These are phyloP conservation scores for Apeira syringaria DNA, from an alignment of 2,888 invertebrate genomes.

Conservation along the genomic window DNA sequence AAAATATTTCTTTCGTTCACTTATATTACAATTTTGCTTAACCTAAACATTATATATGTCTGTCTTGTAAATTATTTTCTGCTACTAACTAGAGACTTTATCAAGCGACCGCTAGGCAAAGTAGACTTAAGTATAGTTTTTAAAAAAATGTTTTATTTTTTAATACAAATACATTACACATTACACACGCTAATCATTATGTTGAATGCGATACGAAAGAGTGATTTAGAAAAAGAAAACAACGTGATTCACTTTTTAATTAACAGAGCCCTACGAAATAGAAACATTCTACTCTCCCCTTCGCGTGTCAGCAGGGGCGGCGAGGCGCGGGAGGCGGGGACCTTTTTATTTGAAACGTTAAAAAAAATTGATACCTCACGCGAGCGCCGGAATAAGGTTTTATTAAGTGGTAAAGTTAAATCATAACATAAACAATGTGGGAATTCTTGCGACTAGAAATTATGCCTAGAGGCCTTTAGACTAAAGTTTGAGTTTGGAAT, in stretches of 20 bases:
- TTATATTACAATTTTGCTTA: no score
- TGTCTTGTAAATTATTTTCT: no score
- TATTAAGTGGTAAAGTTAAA: slow-evolving; percentile 34
- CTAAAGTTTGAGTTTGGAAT: not conserved
- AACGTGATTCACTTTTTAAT: slow-evolving; percentile 26
- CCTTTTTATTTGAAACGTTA: slow-evolving; percentile 42
- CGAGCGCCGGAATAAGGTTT: slow-evolving; percentile 27
- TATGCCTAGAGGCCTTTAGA: slow-evolving; percentile 3
- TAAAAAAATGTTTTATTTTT: no score
- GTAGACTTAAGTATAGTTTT: no score
- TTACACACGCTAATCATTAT: not conserved
- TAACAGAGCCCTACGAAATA: slow-evolving; percentile 24
- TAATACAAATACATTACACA: no score
- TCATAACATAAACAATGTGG: slow-evolving; percentile 27
- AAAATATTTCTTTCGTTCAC: no score
- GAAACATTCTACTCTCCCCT: slow-evolving; percentile 28
- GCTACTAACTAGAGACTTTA: no score
- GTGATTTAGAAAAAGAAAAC: not conserved
- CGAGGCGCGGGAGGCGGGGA: no score
- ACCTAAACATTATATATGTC: no score
- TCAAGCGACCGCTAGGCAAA: no score
- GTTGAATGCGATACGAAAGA: no score
- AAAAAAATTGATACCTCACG: slow-evolving; percentile 40
- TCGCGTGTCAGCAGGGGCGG: slow-evolving; percentile 35
- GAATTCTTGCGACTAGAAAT: slow-evolving; percentile 11